These are phyloP conservation scores for Tyrophagus putrescentiae DNA, from an alignment of 1,140 invertebrate species.

Conservation along the genomic window DNA sequence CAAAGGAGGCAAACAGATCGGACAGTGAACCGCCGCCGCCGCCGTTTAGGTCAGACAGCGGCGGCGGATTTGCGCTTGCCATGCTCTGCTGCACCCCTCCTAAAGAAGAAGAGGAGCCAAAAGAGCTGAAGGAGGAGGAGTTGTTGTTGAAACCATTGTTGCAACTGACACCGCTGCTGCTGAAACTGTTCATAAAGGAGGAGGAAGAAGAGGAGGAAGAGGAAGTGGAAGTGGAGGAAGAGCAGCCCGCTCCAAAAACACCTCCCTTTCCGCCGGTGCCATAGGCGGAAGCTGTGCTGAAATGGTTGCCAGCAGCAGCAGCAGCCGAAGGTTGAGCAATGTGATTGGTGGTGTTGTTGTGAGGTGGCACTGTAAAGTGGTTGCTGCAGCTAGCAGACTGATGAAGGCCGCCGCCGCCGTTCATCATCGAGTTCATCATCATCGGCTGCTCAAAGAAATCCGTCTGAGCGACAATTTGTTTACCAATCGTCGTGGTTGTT, in stretches of 20 bases:
- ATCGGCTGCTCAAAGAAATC: too few relatives aligned
- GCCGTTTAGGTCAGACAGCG: too few relatives aligned
- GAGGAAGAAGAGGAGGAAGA: constrained; percentile 32
- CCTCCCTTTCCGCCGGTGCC: not conserved
- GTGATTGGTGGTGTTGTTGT: too few relatives aligned
- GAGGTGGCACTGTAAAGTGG: too few relatives aligned
- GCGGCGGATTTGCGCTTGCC: too few relatives aligned
- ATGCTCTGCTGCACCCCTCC: too few relatives aligned
- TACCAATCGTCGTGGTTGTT: not conserved
- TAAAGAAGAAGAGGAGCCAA: too few relatives aligned
- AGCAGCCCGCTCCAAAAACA: constrained; percentile 22
- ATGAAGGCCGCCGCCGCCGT: too few relatives aligned
- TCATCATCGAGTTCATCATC: too few relatives aligned
- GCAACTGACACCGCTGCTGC: not conserved
- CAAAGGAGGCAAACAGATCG: too few relatives aligned
- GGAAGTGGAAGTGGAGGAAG: constrained; percentile 30
- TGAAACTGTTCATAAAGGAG: constrained; percentile 25
- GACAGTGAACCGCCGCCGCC: too few relatives aligned
- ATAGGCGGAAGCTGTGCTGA: not conserved
- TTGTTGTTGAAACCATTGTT: not conserved
- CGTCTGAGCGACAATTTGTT: not conserved
- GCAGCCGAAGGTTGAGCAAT: not conserved
- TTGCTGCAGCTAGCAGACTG: too few relatives aligned
- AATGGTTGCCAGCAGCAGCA: not conserved
- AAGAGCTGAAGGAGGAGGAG: constrained; percentile 38